These are phyloP conservation scores for Vanacampus margaritifer DNA, from an alignment of 2,113 vertebrate species.

Conservation along the genomic window DNA sequence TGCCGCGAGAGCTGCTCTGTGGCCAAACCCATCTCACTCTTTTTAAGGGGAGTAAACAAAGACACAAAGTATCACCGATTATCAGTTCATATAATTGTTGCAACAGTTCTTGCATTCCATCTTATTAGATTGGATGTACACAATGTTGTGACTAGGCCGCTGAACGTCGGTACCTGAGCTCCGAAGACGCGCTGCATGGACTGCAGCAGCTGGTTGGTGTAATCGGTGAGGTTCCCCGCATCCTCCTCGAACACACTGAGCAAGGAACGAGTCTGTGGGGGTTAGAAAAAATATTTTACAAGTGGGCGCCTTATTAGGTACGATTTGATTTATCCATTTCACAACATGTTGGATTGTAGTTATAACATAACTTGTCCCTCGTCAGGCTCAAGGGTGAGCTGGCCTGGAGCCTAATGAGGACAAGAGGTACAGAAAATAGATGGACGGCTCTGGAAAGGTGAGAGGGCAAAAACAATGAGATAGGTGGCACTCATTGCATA, in stretches of 20 bases:
- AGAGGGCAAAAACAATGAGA: too few species aligned
- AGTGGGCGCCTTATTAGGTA: neutral
- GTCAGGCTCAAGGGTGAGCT: too few species aligned
- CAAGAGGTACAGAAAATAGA: too few species aligned
- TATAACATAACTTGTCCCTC: neutral
- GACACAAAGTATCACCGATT: neutral
- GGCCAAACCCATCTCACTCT: constrained; percentile 98
- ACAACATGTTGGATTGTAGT: neutral
- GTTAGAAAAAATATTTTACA: neutral
- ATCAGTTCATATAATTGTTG: too few species aligned
- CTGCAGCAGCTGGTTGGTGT: constrained; percentile 94
- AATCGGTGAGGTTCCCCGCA: constrained; percentile 93
- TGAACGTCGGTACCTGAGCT: constrained; percentile 83
- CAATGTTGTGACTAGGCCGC: neutral
- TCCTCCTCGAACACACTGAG: constrained; percentile 98
- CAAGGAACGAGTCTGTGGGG: constrained; percentile 86
- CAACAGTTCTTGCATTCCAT: too few species aligned
- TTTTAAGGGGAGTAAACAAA: constrained; percentile 16
- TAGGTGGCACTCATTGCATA: neutral
- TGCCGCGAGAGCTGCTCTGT: constrained; percentile 93
- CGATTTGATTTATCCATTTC: neutral
- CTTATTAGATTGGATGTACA: neutral
- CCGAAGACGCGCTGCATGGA: constrained; percentile 95
- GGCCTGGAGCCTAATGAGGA: too few species aligned
- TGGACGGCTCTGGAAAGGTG: too few species aligned